Base-by-base conservation (phyloP, 2,113 vertebrate species). In the Tetrax tetrax region DNA sequence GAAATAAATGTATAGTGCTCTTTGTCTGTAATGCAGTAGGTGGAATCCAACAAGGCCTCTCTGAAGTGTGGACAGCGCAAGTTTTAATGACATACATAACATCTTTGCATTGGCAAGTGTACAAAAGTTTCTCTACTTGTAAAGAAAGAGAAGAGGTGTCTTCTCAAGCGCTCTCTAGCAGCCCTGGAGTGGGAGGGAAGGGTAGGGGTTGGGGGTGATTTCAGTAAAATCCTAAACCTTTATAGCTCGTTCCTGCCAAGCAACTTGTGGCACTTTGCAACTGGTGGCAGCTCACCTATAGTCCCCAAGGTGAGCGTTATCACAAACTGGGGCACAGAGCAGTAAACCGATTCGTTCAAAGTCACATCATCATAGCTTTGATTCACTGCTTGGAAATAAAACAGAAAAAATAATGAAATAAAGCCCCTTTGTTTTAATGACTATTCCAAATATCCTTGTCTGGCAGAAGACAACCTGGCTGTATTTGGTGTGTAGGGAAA, bases 1-100 rank as follows among this genome's bases (percentile, higher is more conserved):
- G 61, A 95, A 92, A 96, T 96, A 90, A 92, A 93, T 43, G 94
- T 45, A 53, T 82, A 70, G 92, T 43, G 87, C 45, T 91, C 91
- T 95, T 89, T 95, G 94, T 91, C 65, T 4, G 0, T 19, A 47
- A 54, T 66, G 83, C 78, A 79, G 70, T 22, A 89, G 80, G 69
- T 78, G 47, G 66, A 91, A 89, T 72, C 41, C 13, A 89, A 83
- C 69, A 69, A 95, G 84, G 91, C 87, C 74, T 23, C 80, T 90
- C 80, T 66, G 43, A 77, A 87, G 83, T 2, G 65, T 75, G 83
- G 89, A 82, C 86, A 92, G 80, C 29, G 37, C 56, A 38, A 56
- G 75, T 72, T 69, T 76, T 90, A 87, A 83, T 43, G 48, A 71
- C 93, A 54, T 17, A 65, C 41, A 13, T 8, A 68, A 53, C 83